Conservation (phyloP, 2,888 invertebrate species). For the Dasypogon diadema region DNA sequence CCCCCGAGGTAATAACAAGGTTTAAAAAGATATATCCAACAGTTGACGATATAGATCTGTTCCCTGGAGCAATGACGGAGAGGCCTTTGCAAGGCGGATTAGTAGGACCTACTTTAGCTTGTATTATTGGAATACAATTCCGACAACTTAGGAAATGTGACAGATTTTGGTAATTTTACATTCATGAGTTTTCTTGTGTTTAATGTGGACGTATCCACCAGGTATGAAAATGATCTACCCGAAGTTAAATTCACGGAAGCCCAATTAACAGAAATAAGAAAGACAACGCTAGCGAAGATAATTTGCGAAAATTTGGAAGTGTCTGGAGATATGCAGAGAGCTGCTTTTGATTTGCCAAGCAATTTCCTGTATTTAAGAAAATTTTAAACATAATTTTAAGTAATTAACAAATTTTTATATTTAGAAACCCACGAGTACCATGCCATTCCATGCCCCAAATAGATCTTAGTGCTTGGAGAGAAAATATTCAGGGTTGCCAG, state of each 20-base stretch:
- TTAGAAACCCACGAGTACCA: slow-evolving; percentile 85
- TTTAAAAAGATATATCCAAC: slow-evolving; percentile 86
- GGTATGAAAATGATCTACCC: slow-evolving; percentile 89
- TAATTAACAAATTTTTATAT: no score
- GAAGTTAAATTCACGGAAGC: slow-evolving; percentile 84
- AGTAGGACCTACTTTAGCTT: slow-evolving; percentile 94
- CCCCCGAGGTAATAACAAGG: slow-evolving; percentile 82
- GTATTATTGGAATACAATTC: slow-evolving; percentile 95
- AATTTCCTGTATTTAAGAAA: slow-evolving; percentile 79
- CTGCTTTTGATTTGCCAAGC: slow-evolving; percentile 90
- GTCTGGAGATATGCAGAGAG: slow-evolving; percentile 86
- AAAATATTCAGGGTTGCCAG: slow-evolving; percentile 83
- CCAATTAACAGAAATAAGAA: slow-evolving; percentile 89
- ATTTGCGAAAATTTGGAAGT: slow-evolving; percentile 92
- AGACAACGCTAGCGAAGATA: slow-evolving; percentile 85
- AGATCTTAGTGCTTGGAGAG: slow-evolving; percentile 87
- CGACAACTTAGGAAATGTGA: slow-evolving; percentile 91
- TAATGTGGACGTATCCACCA: no score
- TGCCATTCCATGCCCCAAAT: slow-evolving; percentile 85
- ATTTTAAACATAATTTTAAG: no score
- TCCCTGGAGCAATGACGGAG: slow-evolving; percentile 95
- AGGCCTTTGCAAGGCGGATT: slow-evolving; percentile 88
- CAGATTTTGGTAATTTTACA: slow-evolving; percentile 79
- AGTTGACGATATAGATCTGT: slow-evolving; percentile 96
- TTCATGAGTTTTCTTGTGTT: background rate